phyloP scores from a whole-genome alignment of 1,140 invertebrate species.

The Eufriesea mexicana region DNA sequence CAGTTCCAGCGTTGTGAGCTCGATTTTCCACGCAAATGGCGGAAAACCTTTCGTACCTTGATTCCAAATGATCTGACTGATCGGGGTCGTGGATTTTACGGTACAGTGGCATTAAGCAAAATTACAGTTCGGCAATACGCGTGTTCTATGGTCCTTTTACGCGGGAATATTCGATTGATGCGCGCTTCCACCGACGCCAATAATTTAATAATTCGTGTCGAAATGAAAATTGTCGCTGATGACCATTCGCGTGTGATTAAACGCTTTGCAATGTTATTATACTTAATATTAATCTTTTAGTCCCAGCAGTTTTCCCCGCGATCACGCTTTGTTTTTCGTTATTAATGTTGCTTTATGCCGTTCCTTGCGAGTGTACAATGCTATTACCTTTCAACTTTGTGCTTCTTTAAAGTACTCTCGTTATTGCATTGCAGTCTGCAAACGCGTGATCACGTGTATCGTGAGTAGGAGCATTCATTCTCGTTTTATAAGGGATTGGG shows the following conservation, averaged over 20 bases:
- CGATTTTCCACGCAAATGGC: neutral
- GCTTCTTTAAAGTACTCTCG: no score
- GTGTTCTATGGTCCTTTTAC: neutral
- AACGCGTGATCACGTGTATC: no score
- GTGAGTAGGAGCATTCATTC: no score
- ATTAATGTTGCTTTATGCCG: neutral
- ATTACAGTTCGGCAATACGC: neutral
- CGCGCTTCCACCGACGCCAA: no score
- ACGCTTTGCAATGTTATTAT: neutral
- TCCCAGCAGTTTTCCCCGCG: no score
- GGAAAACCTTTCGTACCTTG: neutral
- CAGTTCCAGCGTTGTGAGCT: neutral
- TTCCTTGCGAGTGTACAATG: no score
- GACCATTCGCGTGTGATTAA: neutral
- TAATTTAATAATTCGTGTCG: neutral
- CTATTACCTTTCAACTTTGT: neutral
- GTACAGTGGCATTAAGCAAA: neutral
- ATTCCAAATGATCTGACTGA: constrained; percentile 1
- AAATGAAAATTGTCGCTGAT: neutral
- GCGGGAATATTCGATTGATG: neutral
- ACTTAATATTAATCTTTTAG: no score
- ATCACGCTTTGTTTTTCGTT: no score
- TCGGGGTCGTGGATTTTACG: neutral
- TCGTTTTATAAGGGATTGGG: no score
- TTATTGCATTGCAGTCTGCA: no score